Evolutionary conservation across 2,888 invertebrate genomes (phyloP).

Genomic region (Nephrotoma appendiculata): DNA sequence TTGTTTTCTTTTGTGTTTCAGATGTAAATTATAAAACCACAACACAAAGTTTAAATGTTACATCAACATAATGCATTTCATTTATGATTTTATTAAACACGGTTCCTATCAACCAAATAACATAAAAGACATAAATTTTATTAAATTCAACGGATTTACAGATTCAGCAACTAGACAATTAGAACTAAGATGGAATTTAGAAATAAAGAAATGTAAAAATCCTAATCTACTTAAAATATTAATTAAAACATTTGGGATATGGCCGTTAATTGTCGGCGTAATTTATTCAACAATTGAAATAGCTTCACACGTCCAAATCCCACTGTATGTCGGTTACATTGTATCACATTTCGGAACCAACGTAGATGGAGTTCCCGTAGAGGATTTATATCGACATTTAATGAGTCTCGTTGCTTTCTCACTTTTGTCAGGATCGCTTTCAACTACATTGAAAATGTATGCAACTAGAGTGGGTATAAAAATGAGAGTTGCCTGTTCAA

Average conservation of each 20-base stretch:
- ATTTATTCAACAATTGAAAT: background rate
- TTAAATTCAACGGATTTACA: background rate
- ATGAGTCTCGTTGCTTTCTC: background rate
- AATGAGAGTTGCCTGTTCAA: slow-evolving; percentile 43
- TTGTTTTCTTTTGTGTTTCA: too few species aligned
- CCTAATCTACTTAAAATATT: background rate
- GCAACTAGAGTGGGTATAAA: slow-evolving; percentile 52
- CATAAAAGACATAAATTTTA: background rate
- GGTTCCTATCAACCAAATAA: background rate
- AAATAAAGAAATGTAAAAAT: background rate
- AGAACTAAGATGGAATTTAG: background rate
- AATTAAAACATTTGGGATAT: background rate
- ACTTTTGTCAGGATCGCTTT: background rate
- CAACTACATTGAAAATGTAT: slow-evolving; percentile 42
- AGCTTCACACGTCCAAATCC: background rate
- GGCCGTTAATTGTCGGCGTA: background rate
- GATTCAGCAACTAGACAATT: background rate
- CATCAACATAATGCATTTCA: background rate
- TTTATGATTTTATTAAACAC: background rate
- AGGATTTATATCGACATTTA: background rate
- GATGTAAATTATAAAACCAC: too few species aligned
- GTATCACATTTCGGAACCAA: background rate
- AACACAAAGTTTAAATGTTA: background rate
- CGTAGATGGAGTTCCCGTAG: background rate
- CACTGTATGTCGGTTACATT: background rate